A percentile compares a stretch with the other conserved stretches of the same genome.
These are phyloP conservation scores for Drosophila paulistorum DNA, from an alignment of 1,140 invertebrate genomes.

Conservation along the genomic window DNA sequence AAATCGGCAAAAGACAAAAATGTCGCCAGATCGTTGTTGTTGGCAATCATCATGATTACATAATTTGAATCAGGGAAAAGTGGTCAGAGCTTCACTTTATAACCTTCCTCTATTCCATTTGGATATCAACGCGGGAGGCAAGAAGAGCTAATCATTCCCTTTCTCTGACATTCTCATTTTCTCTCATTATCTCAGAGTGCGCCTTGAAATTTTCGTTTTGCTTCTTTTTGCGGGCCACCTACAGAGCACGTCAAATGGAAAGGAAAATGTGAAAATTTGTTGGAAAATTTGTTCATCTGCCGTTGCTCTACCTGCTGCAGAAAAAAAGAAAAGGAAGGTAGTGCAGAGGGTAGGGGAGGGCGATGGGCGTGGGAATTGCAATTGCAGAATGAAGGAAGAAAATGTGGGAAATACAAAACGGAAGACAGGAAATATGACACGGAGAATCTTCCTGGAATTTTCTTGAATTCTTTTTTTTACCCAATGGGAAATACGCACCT, in stretches of 20 bases:
- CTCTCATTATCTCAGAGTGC: conserved; percentile 2
- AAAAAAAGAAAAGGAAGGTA: conserved; percentile 2
- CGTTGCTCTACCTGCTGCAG: conserved; percentile 54
- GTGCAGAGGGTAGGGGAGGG: conserved; percentile 43
- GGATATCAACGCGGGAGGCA: too few species aligned
- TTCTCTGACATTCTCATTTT: conserved; percentile 4
- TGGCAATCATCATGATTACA: conserved; percentile 52
- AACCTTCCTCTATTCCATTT: not conserved
- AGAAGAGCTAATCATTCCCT: not conserved
- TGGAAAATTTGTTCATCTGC: conserved; percentile 33
- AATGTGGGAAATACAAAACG: conserved; percentile 62
- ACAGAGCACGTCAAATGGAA: conserved; percentile 8
- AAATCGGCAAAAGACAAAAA: conserved; percentile 31
- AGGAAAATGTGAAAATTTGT: conserved; percentile 58
- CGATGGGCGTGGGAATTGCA: conserved; percentile 61
- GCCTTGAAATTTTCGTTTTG: not conserved
- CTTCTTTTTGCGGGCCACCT: conserved; percentile 2
- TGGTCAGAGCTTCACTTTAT: not conserved
- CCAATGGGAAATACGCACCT: conserved; percentile 43
- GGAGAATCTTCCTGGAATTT: conserved; percentile 39
- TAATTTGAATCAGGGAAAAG: conserved; percentile 25
- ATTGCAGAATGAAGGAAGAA: conserved; percentile 45
- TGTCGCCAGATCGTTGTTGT: conserved; percentile 35
- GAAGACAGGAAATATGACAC: conserved; percentile 65
- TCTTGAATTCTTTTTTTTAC: not conserved